phyloP scores from a whole-genome alignment of 1,140 invertebrate genomes.

The Penaeus japonicus region DNA sequence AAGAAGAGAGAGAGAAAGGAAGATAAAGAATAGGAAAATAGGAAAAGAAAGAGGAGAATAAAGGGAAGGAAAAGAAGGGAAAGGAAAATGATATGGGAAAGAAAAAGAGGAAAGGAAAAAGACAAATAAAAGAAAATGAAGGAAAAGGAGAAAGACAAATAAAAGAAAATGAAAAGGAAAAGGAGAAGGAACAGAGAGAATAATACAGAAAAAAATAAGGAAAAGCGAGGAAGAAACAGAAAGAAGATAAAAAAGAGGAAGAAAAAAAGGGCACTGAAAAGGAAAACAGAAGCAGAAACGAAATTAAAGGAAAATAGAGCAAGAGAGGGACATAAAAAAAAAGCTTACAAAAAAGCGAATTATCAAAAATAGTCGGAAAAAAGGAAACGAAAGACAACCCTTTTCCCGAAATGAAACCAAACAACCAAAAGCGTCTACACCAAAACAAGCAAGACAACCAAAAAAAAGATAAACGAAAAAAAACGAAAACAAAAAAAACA shows the following conservation, averaged over 20 bases:
- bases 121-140: too few relatives aligned
- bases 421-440: too few relatives aligned
- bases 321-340: neutral
- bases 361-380: too few relatives aligned
- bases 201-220: neutral
- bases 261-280: neutral
- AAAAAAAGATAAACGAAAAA: neutral
- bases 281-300: neutral
- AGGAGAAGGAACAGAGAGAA: neutral
- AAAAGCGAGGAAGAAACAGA: neutral
- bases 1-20: neutral
- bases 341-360: too few relatives aligned
- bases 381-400: neutral
- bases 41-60: too few relatives aligned
- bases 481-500: neutral
- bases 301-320: neutral
- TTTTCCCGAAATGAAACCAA: too few relatives aligned
- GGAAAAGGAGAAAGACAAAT: neutral
- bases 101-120: neutral
- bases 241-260: neutral
- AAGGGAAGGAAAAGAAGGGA: neutral
- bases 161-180: neutral
- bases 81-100: neutral
- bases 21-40: neutral
- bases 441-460: too few relatives aligned